Base-by-base conservation (phyloP, 2,113 vertebrate species). In the Kobus ellipsiprymnus region DNA sequence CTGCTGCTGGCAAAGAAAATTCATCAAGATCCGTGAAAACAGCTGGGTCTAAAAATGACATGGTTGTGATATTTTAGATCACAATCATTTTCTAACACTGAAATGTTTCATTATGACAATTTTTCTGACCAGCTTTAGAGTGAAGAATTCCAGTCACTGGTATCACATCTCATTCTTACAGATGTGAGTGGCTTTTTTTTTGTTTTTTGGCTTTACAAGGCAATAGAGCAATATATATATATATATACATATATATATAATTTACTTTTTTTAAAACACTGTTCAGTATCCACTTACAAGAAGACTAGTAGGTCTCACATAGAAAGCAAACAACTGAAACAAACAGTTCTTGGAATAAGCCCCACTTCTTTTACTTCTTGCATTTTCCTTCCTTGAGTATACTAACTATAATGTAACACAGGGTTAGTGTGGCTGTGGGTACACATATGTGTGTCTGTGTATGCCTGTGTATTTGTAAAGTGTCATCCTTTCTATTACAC, bases 401-500 rank as follows among this genome's bases (percentile, higher is more conserved):
- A 21, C 80, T 52, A 82, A 33, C 21, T 84, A 27, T 10, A 8
- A 36, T 1, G 17, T 40, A 29, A 62, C 12, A 3, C 25, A 57
- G 48, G 4, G 5, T n/a, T 67, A 57, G 30, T 6, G 0, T 6
- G 36, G n/a, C 7, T 15, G 3, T 64, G 7, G 2, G 8, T 40
- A 15, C 7, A 3, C 4, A 4, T 5, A 19, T 6, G 19, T 44
- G 71, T 33, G 57, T 67, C 19, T 7, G 2, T 48, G 5, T 46
- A 11, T 25, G n/a, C 17, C 25, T 91, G 16, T 5, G 1, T 40
- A 12, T 57, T 64, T 54, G 40, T 44, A 7, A 84, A 67, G 55
- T 12, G 17, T 55, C 30, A 36, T 29, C 64, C 27, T 90, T 74
- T 89, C 48, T 40, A n/a, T 40, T 40, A 33, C 48, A 54, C 40